A percentile compares a stretch with the other conserved stretches of the same genome.
phyloP scores from a whole-genome alignment of 2,888 invertebrate genomes.

The Ganaspis brasiliensis region DNA sequence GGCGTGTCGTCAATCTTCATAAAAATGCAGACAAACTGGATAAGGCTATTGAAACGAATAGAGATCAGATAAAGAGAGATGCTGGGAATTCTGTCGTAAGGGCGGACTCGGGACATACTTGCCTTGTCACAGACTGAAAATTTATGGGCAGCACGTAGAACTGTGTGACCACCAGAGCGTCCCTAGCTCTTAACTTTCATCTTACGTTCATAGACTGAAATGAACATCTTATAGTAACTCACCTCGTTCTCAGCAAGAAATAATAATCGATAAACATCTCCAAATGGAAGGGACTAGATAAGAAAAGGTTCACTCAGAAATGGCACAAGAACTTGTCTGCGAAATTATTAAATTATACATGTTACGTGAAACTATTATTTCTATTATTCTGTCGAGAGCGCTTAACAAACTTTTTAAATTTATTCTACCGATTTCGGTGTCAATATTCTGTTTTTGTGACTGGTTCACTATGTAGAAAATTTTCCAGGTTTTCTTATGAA shows the following conservation, averaged over 20 bases:
- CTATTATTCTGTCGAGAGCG: neutral
- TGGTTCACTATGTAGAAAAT: too few species aligned
- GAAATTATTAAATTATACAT: neutral
- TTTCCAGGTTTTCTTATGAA: too few species aligned
- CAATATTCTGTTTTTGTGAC: too few species aligned
- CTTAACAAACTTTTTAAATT: too few species aligned
- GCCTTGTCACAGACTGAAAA: slow-evolving; percentile 36
- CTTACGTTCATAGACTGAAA: slow-evolving; percentile 26
- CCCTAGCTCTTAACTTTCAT: slow-evolving; percentile 40
- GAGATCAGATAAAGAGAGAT: neutral
- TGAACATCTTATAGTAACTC: slow-evolving; percentile 29
- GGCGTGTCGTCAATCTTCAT: slow-evolving; percentile 21
- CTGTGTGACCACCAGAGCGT: slow-evolving; percentile 26
- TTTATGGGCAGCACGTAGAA: slow-evolving; percentile 35
- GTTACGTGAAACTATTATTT: neutral
- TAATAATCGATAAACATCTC: slow-evolving; percentile 37
- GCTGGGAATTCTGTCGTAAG: slow-evolving; percentile 14
- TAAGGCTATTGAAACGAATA: slow-evolving; percentile 38
- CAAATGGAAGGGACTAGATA: slow-evolving; percentile 16
- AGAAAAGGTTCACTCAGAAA: slow-evolving; percentile 25
- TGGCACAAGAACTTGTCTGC: neutral
- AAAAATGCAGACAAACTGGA: slow-evolving; percentile 34
- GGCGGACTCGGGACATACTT: slow-evolving; percentile 33
- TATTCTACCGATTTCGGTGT: too few species aligned
- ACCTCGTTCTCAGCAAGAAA: slow-evolving; percentile 26